Conservation (phyloP, 1,140 invertebrate genomes). For the Goniozus legneri region DNA sequence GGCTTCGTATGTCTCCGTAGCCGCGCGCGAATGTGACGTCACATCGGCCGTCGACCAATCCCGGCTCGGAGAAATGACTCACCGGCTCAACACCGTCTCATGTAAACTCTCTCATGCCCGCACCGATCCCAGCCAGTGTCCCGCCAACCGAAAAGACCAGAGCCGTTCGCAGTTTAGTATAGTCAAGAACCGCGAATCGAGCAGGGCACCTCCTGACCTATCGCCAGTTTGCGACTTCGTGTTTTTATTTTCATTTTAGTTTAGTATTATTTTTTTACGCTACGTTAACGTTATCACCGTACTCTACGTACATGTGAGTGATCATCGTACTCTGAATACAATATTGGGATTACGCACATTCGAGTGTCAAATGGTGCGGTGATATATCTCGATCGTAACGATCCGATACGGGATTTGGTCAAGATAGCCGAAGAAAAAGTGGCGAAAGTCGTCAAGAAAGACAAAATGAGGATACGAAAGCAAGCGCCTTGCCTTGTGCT, state of each 20-base stretch:
- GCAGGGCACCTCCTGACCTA: too few species aligned
- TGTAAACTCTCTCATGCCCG: conserved; percentile 36
- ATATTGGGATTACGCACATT: too few species aligned
- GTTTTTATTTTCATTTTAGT: too few species aligned
- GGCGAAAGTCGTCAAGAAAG: conserved; percentile 1
- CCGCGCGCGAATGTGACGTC: conserved; percentile 32
- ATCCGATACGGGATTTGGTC: conserved; percentile 8
- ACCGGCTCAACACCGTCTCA: conserved; percentile 32
- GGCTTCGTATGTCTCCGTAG: conserved; percentile 17
- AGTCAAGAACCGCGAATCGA: too few species aligned
- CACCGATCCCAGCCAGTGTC: conserved; percentile 31
- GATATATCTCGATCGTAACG: conserved; percentile 9
- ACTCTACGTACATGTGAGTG: too few species aligned
- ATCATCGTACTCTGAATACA: too few species aligned
- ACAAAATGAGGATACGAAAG: conserved; percentile 64
- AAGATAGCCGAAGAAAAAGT: not conserved
- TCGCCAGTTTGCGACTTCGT: too few species aligned
- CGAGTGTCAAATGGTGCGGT: conserved; percentile 27
- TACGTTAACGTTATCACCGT: too few species aligned
- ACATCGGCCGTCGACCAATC: conserved; percentile 31
- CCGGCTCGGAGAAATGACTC: conserved; percentile 29
- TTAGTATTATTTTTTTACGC: too few species aligned
- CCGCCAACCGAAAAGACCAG: conserved; percentile 24
- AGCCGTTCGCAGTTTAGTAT: too few species aligned
- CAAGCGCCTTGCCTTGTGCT: conserved; percentile 62